Conservation (phyloP, 2,113 vertebrate genomes). For the Mastomys natalensis region DNA sequence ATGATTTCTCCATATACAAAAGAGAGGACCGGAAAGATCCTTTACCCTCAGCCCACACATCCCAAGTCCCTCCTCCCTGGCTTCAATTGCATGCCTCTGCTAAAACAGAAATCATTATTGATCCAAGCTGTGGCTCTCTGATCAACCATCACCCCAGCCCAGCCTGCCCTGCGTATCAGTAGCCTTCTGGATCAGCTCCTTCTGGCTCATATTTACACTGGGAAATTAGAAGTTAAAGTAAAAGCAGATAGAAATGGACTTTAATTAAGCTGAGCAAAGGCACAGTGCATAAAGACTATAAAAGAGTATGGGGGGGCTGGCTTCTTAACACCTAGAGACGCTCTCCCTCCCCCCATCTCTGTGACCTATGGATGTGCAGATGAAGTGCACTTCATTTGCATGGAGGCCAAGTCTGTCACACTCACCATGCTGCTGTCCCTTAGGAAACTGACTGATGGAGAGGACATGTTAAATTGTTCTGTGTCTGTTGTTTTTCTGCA, state of each 20-base stretch:
- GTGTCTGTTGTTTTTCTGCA: not conserved
- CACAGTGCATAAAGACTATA: not conserved
- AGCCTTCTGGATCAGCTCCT: slow-evolving; percentile 8
- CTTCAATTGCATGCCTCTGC: not conserved
- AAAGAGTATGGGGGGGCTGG: not conserved
- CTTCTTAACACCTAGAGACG: too few species aligned
- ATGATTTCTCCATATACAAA: not conserved
- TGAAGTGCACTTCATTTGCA: fast-evolving
- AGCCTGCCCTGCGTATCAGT: not conserved
- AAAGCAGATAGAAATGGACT: slow-evolving; percentile 47
- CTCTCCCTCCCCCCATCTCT: not conserved
- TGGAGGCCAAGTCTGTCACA: not conserved
- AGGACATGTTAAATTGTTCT: not conserved
- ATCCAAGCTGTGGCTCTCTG: not conserved
- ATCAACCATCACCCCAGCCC: not conserved
- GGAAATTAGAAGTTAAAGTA: slow-evolving; percentile 65
- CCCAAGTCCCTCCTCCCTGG: not conserved
- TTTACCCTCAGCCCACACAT: not conserved
- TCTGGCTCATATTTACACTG: slow-evolving; percentile 38
- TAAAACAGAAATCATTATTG: slow-evolving; percentile 19
- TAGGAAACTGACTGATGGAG: not conserved
- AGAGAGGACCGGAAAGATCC: not conserved
- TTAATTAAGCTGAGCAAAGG: slow-evolving; percentile 15
- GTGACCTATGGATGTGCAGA: fast-evolving
- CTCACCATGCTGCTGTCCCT: not conserved